Percentiles rank a stretch among this genome's conserved stretches.
These are phyloP conservation scores for Drosophila anceps DNA, from an alignment of 2,888 invertebrate species.

Conservation along the genomic window DNA sequence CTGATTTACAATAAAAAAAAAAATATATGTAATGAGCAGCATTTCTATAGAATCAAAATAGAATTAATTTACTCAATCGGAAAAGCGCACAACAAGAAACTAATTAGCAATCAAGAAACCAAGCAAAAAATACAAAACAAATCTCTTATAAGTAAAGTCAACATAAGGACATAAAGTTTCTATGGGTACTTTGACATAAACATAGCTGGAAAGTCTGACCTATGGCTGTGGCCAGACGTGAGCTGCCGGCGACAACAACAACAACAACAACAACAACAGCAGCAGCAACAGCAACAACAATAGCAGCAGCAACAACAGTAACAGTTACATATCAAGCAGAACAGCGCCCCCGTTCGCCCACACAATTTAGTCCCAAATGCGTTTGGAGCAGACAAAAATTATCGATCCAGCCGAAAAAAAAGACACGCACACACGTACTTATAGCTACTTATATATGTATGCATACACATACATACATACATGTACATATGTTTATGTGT, in stretches of 20 bases:
- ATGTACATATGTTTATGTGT: not conserved
- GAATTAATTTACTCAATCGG: not conserved
- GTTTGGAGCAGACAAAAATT: constrained; percentile 77
- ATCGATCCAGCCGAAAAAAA: constrained; percentile 73
- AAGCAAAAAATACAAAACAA: not conserved
- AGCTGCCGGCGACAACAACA: constrained; percentile 23
- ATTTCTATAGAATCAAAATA: not conserved
- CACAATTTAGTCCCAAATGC: constrained; percentile 49
- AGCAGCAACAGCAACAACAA: constrained; percentile 21
- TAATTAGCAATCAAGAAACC: constrained; percentile 1
- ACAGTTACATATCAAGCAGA: constrained; percentile 52
- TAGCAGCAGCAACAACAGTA: constrained; percentile 14
- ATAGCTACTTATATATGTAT: constrained; percentile 9
- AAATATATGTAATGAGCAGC: not conserved
- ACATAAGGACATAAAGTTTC: constrained; percentile 28
- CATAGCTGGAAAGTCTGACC: constrained; percentile 27
- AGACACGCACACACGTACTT: constrained; percentile 32
- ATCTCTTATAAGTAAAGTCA: constrained; percentile 12
- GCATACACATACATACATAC: not conserved
- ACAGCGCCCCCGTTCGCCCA: not conserved
- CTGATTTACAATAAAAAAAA: too few species aligned
- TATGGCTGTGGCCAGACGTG: constrained; percentile 28
- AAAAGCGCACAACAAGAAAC: constrained; percentile 1
- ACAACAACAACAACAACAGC: too few species aligned
- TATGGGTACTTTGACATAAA: constrained; percentile 44